phyloP scores from a whole-genome alignment of 2,113 vertebrate species.

The Ancistrus triradiatus region DNA sequence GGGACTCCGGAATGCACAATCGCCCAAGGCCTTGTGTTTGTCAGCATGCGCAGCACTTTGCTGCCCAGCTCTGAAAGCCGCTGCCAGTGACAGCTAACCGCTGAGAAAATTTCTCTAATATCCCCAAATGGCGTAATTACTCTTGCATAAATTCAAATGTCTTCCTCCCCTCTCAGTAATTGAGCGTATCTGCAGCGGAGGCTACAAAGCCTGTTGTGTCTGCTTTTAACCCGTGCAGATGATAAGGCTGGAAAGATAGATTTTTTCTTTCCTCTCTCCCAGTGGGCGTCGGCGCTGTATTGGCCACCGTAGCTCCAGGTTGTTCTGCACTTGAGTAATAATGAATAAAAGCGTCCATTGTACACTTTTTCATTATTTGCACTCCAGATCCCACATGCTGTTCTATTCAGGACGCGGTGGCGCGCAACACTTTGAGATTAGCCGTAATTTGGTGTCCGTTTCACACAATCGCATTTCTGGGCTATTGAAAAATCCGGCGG shows the following conservation, averaged over 20 bases:
- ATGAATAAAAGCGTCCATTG: constrained; percentile 5
- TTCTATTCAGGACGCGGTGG: not conserved
- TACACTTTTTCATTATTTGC: not conserved
- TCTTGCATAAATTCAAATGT: constrained; percentile 52
- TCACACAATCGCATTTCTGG: not conserved
- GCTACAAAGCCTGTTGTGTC: constrained; percentile 51
- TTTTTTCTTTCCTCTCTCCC: constrained; percentile 14
- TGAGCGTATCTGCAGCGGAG: constrained; percentile 50
- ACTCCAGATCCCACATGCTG: not conserved
- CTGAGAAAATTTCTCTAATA: constrained; percentile 50
- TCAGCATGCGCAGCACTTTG: constrained; percentile 41
- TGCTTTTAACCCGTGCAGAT: constrained; percentile 50
- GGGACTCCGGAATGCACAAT: constrained; percentile 55
- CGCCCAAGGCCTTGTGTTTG: constrained; percentile 44
- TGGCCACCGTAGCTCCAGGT: constrained; percentile 22
- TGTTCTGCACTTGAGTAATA: not conserved
- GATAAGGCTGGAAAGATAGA: constrained; percentile 40
- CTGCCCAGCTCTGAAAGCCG: constrained; percentile 32
- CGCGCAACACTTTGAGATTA: not conserved
- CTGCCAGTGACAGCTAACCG: constrained; percentile 41
- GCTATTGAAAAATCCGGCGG: constrained; percentile 17
- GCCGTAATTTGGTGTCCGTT: not conserved
- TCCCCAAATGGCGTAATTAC: constrained; percentile 53
- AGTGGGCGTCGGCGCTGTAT: constrained; percentile 2
- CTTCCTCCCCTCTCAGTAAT: constrained; percentile 44